Base-by-base conservation (phyloP, 2,888 invertebrate species). In the Lumbricus terrestris region DNA sequence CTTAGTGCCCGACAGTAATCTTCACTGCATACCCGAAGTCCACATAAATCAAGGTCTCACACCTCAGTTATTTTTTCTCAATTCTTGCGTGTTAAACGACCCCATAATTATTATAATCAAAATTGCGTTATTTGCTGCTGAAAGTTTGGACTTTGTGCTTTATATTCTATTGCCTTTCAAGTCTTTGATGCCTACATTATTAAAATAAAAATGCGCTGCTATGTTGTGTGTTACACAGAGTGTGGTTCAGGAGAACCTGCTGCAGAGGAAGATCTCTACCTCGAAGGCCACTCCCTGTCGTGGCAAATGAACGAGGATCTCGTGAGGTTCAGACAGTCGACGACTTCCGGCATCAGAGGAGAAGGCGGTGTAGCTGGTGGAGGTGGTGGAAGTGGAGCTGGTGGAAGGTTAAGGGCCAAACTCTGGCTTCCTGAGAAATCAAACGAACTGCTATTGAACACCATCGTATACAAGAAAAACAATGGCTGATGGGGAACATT, bases 251-350 rank as follows among this genome's bases (percentile, higher is more conserved):
- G 69, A 69, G 88, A 88, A 15, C 34, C 35, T 37, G 88, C 23
- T 11, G 88, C 33, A 23, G 88, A 38, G 40, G 88, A 88, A 16
- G 40, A 42, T 6, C 88, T 47, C 20, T 47, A 88, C 23, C 42
- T 88, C 0, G 33, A 42, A 20, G 88, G 88, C 33, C 88, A 88
- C 88, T 88, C 88, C 42, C 42, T 88, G 33, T 88, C 88, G n/a
- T 88, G 88, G 88, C 88, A 47, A 85, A n/a, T n/a, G 29, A 69
- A 29, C 69, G 69, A 69, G 69, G 69, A 69, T 13, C 69, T 69
- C 29, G 69, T 69, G n/a, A 29, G n/a, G 69, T n/a, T 69, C 69
- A 69, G 69, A 69, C 69, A 69, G 69, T 69, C 69, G 69, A 69
- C 69, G 8, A 69, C 69, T n/a, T 69, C 69, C 69, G 69, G 69